phyloP scores from a whole-genome alignment of 2,113 vertebrate genomes.

The Hippocampus zosterae region DNA sequence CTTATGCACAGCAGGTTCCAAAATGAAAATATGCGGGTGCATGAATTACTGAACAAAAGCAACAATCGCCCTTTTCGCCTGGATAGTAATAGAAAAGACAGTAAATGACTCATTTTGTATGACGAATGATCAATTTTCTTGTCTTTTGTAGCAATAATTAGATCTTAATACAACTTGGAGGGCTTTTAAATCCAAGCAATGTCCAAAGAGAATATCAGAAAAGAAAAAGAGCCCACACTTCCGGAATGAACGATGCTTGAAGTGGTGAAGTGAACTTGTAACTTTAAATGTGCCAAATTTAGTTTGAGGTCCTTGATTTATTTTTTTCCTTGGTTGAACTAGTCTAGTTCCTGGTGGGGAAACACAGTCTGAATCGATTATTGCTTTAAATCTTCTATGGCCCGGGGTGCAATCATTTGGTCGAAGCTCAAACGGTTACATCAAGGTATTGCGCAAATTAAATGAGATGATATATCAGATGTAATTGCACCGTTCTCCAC shows the following conservation, averaged over 20 bases:
- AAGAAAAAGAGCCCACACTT: background rate
- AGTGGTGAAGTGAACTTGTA: background rate
- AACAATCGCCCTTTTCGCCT: slow-evolving; percentile 29
- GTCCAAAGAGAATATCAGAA: background rate
- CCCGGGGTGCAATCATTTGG: slow-evolving; percentile 42
- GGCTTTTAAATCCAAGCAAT: background rate
- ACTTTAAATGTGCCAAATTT: background rate
- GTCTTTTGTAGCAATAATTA: background rate
- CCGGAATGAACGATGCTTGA: background rate
- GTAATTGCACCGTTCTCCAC: slow-evolving; percentile 45
- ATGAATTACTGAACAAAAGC: slow-evolving; percentile 45
- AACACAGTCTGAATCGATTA: background rate
- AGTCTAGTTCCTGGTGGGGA: background rate
- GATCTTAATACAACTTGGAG: background rate
- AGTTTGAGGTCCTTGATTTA: slow-evolving; percentile 19
- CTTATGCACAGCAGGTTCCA: slow-evolving; percentile 43
- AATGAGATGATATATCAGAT: slow-evolving; percentile 59
- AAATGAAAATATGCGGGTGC: slow-evolving; percentile 31
- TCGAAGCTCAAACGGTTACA: slow-evolving; percentile 58
- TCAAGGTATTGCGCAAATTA: slow-evolving; percentile 55
- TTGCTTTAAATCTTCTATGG: background rate
- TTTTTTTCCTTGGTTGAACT: background rate
- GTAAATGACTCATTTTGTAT: background rate
- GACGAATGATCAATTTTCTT: background rate
- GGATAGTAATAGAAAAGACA: background rate